Conservation (phyloP, 1,140 invertebrate genomes). For the Diuraphis noxia region DNA sequence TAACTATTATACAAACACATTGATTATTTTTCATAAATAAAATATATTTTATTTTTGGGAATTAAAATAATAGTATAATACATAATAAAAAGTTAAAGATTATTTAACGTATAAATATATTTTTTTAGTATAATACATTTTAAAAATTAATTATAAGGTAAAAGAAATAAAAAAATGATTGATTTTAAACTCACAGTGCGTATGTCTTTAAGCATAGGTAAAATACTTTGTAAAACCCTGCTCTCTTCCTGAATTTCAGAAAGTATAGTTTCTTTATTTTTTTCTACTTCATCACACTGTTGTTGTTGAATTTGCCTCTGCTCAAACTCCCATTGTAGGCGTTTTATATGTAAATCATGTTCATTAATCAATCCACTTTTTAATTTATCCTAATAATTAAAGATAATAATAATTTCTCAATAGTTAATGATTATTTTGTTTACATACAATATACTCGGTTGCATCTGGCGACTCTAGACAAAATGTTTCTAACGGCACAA, state of each 20-base stretch:
- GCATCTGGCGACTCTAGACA: neutral
- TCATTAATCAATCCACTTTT: conserved; percentile 22
- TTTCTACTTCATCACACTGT: conserved; percentile 50
- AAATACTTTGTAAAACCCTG: conserved; percentile 43
- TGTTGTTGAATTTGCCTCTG: conserved; percentile 51
- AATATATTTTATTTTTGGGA: neutral
- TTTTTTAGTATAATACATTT: no score
- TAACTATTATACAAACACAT: neutral
- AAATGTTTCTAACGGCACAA: conserved; percentile 38
- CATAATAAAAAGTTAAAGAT: neutral
- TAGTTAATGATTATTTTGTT: conserved; percentile 6
- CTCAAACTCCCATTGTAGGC: conserved; percentile 37
- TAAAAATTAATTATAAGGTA: neutral
- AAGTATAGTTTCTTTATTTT: conserved; percentile 51
- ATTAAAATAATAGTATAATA: neutral
- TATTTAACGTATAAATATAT: no score
- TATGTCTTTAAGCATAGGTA: conserved; percentile 51
- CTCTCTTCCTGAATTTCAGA: conserved; percentile 49
- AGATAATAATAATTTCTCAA: neutral
- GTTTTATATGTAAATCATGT: conserved; percentile 49
- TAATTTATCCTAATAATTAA: conserved; percentile 26
- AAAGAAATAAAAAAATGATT: neutral
- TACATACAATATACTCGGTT: neutral
- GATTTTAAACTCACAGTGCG: conserved; percentile 17
- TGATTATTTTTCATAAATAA: neutral